Percentiles rank a stretch among this genome's conserved stretches.
These are phyloP conservation scores for Microdon myrmicae DNA, from an alignment of 2,888 invertebrate species.

Conservation along the genomic window DNA sequence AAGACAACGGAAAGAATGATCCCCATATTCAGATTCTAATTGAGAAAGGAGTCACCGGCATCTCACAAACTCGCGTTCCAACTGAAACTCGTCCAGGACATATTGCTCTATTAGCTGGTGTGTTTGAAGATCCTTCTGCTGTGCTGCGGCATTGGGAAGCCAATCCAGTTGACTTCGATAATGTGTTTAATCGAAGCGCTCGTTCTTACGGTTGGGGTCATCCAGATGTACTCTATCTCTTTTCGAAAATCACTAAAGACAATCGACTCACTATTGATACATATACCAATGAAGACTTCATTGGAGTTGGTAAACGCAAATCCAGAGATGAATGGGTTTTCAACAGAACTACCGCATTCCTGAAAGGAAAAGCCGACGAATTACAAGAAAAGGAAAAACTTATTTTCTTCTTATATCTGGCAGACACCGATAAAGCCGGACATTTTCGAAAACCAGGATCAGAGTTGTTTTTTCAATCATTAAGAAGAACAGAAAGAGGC, in stretches of 20 bases:
- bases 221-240: conserved; percentile 93
- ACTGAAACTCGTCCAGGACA: conserved; percentile 98
- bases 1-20: conserved; percentile 58
- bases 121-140: conserved; percentile 98
- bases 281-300: conserved; percentile 82
- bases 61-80: conserved; percentile 91
- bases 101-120: conserved; percentile 89
- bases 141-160: conserved; percentile 96
- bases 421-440: conserved; percentile 95
- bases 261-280: conserved; percentile 69
- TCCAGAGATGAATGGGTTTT: conserved; percentile 93
- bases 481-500: conserved; percentile 81
- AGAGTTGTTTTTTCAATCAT: conserved; percentile 79
- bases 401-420: conserved; percentile 89
- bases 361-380: conserved; percentile 67
- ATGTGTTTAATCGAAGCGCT: conserved; percentile 88
- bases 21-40: conserved; percentile 60
- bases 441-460: conserved; percentile 94
- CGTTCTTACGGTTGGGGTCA: conserved; percentile 95
- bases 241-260: conserved; percentile 76
- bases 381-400: conserved; percentile 68
- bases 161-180: conserved; percentile 97
- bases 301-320: conserved; percentile 69
- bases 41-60: conserved; percentile 70
- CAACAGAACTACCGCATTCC: conserved; percentile 74